Evolutionary conservation across 2,888 invertebrate species (phyloP).

Genomic region (Rhagonycha lutea): DNA sequence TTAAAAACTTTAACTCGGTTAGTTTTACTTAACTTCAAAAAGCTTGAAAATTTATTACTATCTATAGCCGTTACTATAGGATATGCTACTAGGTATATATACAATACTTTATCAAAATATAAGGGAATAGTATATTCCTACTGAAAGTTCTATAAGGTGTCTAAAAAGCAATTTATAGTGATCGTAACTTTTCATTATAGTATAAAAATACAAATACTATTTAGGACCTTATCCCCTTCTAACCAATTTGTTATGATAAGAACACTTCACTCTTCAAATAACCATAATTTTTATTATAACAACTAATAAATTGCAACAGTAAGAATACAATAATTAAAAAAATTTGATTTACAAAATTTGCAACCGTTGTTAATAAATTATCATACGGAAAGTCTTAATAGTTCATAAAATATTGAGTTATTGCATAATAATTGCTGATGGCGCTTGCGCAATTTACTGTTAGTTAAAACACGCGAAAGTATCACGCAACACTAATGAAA

Average conservation of each 20-base stretch:
- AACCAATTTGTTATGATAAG: background rate
- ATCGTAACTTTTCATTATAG: background rate
- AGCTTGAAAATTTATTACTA: background rate
- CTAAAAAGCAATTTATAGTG: background rate
- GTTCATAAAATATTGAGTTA: conserved; percentile 23
- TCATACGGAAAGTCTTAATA: background rate
- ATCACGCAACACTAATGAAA: conserved; percentile 32
- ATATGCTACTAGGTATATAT: background rate
- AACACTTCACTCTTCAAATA: background rate
- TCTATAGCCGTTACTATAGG: background rate
- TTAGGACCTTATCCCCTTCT: background rate
- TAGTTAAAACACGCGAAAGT: conserved; percentile 19
- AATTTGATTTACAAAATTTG: background rate
- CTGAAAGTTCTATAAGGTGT: background rate
- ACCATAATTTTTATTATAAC: background rate
- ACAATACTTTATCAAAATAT: background rate
- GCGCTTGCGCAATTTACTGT: conserved; percentile 23
- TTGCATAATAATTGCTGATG: conserved; percentile 24
- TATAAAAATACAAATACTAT: background rate
- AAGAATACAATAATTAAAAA: background rate
- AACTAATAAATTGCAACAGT: background rate
- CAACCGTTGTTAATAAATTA: conserved; percentile 6
- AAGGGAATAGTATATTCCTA: background rate
- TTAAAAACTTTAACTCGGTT: background rate
- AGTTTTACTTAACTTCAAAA: background rate